Evolutionary conservation across 2,888 invertebrate genomes (phyloP).

Genomic region (Tortrix viridana): DNA sequence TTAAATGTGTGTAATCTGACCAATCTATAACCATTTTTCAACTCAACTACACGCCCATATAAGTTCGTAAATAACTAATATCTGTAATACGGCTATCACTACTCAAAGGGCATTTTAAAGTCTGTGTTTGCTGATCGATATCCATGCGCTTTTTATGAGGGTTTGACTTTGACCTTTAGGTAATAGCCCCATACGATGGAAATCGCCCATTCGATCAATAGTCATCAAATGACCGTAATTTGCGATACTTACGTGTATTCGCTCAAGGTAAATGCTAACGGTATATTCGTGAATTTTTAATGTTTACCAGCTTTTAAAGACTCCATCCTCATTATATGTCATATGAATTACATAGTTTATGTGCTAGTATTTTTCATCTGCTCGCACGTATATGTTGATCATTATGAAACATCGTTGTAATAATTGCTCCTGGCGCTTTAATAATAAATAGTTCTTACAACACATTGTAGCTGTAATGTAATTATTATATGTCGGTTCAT

Average conservation of each 20-base stretch:
- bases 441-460: constrained; percentile 6
- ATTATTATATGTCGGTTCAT: constrained; percentile 3
- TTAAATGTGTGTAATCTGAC: neutral
- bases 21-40: neutral
- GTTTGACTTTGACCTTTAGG: constrained; percentile 40
- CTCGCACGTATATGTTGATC: constrained; percentile 25
- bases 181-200: constrained; percentile 38
- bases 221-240: constrained; percentile 13
- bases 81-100: constrained; percentile 50
- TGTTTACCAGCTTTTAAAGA: neutral
- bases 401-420: constrained; percentile 10
- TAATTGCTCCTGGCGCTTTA: constrained; percentile 17
- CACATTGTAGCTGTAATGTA: constrained; percentile 3
- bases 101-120: constrained; percentile 28
- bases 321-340: constrained; percentile 4
- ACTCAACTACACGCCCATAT: neutral
- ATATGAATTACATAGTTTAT: constrained; percentile 15
- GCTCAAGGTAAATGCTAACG: constrained; percentile 3
- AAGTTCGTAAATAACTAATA: constrained; percentile 8
- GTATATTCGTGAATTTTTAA: neutral
- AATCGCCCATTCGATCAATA: constrained; percentile 40
- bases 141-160: constrained; percentile 42
- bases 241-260: neutral
- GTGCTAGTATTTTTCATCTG: constrained; percentile 8
- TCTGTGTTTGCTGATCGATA: constrained; percentile 39